A percentile compares a stretch with the other conserved stretches of the same genome.
These are phyloP conservation scores for Pachyuromys duprasi DNA, from an alignment of 2,797 vertebrate species.

Conservation along the genomic window DNA sequence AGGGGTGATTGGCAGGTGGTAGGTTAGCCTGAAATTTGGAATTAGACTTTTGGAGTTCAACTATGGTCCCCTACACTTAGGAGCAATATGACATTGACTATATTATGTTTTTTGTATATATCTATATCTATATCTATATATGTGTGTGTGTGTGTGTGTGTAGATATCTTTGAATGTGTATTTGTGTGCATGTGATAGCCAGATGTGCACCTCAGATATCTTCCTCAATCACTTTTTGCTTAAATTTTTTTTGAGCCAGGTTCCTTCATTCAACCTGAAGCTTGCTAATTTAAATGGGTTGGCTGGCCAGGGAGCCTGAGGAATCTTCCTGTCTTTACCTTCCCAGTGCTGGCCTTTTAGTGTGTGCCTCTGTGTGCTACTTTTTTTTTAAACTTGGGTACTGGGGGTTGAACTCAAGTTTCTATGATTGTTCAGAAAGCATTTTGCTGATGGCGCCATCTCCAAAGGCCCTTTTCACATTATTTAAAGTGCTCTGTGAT, in stretches of 20 bases:
- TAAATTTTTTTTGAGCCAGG: neutral
- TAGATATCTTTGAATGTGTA: neutral
- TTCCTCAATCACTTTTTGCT: neutral
- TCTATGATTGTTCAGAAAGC: neutral
- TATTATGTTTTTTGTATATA: neutral
- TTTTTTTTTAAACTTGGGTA: neutral
- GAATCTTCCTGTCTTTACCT: neutral
- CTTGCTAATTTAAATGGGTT: neutral
- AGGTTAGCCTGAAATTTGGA: neutral
- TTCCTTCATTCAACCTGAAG: neutral
- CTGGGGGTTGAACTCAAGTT: neutral
- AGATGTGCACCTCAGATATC: neutral
- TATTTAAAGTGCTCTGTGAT: neutral
- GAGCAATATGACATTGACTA: neutral
- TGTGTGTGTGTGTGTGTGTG: neutral
- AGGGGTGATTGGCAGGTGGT: rapidly evolving
- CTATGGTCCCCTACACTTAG: neutral
- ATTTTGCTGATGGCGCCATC: neutral
- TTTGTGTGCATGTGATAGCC: neutral
- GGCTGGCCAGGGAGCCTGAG: neutral
- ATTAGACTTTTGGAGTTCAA: neutral
- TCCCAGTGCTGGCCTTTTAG: neutral
- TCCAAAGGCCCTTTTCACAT: neutral
- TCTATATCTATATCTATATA: no score
- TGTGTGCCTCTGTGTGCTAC: no score